Conservation (phyloP, 2,888 invertebrate species). For the Chalcosyrphus nemorum region DNA sequence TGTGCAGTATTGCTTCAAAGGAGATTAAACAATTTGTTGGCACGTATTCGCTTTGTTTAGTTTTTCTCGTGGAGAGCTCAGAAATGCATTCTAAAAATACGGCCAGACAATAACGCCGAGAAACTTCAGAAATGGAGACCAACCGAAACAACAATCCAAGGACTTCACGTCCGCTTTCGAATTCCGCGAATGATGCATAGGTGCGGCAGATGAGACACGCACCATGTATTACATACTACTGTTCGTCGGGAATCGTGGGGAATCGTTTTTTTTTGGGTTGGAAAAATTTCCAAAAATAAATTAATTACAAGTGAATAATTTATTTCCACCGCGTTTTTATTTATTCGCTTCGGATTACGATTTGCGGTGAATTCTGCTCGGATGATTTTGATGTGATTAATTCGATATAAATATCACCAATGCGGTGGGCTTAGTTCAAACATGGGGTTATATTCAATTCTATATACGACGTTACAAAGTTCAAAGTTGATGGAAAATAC, state of each 20-base stretch:
- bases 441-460: too few species aligned
- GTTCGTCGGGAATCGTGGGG: slow-evolving; percentile 17
- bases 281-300: slow-evolving; percentile 65
- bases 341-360: neutral
- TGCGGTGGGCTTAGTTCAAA: neutral
- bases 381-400: neutral
- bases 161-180: slow-evolving; percentile 55
- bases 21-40: slow-evolving; percentile 70
- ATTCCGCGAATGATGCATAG: slow-evolving; percentile 71
- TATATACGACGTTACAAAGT: too few species aligned
- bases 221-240: too few species aligned
- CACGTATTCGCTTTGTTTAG: slow-evolving; percentile 69
- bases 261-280: slow-evolving; percentile 47
- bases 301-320: slow-evolving; percentile 54
- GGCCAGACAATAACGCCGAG: slow-evolving; percentile 60
- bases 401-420: neutral
- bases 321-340: neutral
- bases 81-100: slow-evolving; percentile 71
- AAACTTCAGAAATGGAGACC: slow-evolving; percentile 54
- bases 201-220: slow-evolving; percentile 72
- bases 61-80: slow-evolving; percentile 18
- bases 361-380: neutral
- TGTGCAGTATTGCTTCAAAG: slow-evolving; percentile 25
- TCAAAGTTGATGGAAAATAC: too few species aligned
- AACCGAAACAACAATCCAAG: slow-evolving; percentile 44